These are phyloP conservation scores for Sander vitreus DNA, from an alignment of 2,113 vertebrate species.

Conservation along the genomic window DNA sequence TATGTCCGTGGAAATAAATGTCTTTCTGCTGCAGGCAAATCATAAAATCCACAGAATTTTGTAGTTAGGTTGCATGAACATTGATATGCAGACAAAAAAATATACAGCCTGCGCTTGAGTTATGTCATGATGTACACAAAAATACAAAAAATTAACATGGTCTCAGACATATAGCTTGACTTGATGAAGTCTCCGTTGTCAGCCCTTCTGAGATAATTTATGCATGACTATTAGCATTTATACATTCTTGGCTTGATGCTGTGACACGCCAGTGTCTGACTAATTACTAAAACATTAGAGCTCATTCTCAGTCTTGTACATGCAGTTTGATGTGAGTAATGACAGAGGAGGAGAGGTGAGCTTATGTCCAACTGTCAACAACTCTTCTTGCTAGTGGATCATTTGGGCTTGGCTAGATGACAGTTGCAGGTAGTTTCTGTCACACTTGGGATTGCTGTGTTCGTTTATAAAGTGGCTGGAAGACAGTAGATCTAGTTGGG, in stretches of 20 bases:
- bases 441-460: slow-evolving; percentile 32
- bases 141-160: neutral
- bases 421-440: slow-evolving; percentile 37
- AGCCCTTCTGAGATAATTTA: neutral
- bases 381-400: slow-evolving; percentile 19
- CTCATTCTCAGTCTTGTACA: slow-evolving; percentile 7
- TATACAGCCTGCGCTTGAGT: neutral
- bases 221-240: slow-evolving; percentile 4
- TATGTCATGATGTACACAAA: neutral
- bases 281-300: slow-evolving; percentile 29
- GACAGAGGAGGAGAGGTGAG: slow-evolving; percentile 27
- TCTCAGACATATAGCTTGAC: neutral
- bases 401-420: slow-evolving; percentile 24
- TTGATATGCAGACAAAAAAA: neutral
- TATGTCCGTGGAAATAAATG: slow-evolving; percentile 2
- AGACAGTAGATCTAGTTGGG: slow-evolving; percentile 25
- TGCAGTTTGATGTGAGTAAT: slow-evolving; percentile 12
- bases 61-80: neutral
- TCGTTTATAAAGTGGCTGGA: slow-evolving; percentile 31
- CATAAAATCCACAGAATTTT: neutral
- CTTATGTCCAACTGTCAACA: slow-evolving; percentile 59
- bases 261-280: neutral
- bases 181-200: neutral
- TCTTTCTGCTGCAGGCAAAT: neutral
- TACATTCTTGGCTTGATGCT: neutral